Conservation (phyloP, 2,113 vertebrate genomes). For the Callaeas wilsoni region DNA sequence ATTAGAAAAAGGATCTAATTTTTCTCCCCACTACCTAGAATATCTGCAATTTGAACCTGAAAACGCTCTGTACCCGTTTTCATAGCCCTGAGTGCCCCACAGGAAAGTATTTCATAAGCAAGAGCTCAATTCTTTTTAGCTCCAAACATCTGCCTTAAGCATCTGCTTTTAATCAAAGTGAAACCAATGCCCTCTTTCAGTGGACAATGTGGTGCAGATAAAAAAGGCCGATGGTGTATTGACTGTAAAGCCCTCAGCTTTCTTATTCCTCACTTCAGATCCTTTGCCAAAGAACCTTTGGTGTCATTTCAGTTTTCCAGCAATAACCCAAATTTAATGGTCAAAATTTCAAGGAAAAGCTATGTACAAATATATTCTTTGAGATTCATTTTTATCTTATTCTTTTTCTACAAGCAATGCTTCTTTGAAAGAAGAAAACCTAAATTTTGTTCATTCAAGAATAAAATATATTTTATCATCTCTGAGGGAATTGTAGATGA, state of each 20-base stretch:
- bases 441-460: neutral
- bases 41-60: neutral
- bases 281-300: neutral
- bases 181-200: constrained; percentile 49
- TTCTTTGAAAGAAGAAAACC: neutral
- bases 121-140: constrained; percentile 42
- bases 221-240: neutral
- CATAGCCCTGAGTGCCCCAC: constrained; percentile 1
- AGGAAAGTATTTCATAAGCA: constrained; percentile 42
- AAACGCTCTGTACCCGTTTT: constrained; percentile 1
- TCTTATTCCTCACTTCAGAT: constrained; percentile 37
- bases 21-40: rapidly evolving
- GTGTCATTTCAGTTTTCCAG: constrained; percentile 48
- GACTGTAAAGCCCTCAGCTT: constrained; percentile 9
- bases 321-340: neutral
- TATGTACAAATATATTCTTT: neutral
- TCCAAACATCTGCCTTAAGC: constrained; percentile 47
- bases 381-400: neutral
- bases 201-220: constrained; percentile 48
- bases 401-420: neutral
- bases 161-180: constrained; percentile 64
- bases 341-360: neutral
- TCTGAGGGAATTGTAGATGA: neutral
- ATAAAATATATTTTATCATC: neutral
- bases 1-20: neutral